Conservation (phyloP, 2,888 invertebrate genomes). For the Ormyrus nitidulus region DNA sequence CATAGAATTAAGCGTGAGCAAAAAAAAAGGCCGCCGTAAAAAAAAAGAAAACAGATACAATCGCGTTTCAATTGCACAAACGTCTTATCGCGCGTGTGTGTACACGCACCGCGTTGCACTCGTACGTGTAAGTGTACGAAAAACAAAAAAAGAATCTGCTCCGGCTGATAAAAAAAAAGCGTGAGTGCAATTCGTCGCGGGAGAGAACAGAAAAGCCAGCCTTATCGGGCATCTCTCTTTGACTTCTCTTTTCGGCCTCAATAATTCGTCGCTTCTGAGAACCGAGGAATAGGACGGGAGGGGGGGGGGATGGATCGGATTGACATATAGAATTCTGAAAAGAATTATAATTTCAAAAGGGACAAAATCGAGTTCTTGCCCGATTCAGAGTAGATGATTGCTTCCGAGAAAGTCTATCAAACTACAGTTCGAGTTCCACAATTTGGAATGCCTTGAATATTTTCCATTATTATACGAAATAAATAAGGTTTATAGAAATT, state of each 20-base stretch:
- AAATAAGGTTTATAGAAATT: too few species aligned
- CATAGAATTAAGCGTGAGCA: constrained; percentile 9
- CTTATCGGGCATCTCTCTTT: neutral
- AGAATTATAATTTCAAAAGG: too few species aligned
- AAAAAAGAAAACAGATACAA: neutral
- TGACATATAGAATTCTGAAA: too few species aligned
- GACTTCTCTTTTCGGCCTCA: constrained; percentile 5
- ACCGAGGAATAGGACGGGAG: constrained; percentile 38
- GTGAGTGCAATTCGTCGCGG: constrained; percentile 5
- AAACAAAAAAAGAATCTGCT: too few species aligned
- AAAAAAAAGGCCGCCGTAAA: neutral
- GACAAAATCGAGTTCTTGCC: neutral
- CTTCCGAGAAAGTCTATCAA: too few species aligned
- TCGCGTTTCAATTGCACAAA: constrained; percentile 28
- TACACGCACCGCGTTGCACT: too few species aligned
- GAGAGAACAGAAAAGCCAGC: constrained; percentile 1
- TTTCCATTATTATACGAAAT: too few species aligned
- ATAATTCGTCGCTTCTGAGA: neutral
- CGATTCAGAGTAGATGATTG: constrained; percentile 62
- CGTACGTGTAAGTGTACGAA: too few species aligned
- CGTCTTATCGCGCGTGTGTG: constrained; percentile 7
- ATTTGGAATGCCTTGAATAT: too few species aligned
- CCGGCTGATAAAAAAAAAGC: neutral
- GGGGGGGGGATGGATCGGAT: neutral
- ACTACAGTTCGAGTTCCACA: too few species aligned